Evolutionary conservation across 2,113 vertebrate species (phyloP).

Genomic region (Struthio camelus): DNA sequence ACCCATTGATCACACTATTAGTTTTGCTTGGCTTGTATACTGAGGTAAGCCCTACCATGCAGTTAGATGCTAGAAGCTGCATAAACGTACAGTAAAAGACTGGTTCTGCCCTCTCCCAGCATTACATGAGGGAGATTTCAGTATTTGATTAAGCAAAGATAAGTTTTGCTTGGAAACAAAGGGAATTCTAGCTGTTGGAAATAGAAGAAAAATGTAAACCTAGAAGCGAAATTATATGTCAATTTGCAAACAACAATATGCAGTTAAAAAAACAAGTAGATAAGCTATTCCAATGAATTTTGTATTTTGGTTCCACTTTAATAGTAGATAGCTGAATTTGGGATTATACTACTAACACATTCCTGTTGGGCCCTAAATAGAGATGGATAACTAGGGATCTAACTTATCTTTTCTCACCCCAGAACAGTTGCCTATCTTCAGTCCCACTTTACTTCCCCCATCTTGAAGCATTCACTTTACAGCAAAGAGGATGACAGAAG

Average conservation of each 20-base stretch:
- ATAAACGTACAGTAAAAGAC: background rate
- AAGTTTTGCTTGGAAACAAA: background rate
- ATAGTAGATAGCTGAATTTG: background rate
- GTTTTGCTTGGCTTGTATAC: background rate
- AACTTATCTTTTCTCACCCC: background rate
- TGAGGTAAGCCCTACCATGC: background rate
- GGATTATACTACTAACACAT: background rate
- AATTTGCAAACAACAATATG: background rate
- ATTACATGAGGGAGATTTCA: background rate
- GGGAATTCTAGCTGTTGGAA: background rate
- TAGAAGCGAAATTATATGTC: background rate
- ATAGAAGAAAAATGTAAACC: background rate
- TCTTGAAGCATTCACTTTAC: background rate
- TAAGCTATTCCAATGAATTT: background rate
- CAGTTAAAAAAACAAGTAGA: background rate
- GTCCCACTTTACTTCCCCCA: background rate
- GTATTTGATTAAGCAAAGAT: background rate
- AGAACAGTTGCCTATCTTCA: background rate
- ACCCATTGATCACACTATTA: background rate
- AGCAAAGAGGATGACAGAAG: background rate
- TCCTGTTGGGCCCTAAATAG: background rate
- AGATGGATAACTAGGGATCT: background rate
- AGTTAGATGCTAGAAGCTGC: background rate
- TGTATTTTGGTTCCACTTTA: background rate
- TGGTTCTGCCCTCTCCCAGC: background rate